A percentile compares a stretch with the other conserved stretches of the same genome.
Conservation (phyloP, 2,888 invertebrate genomes). For the Micoletzkya japonica region DNA sequence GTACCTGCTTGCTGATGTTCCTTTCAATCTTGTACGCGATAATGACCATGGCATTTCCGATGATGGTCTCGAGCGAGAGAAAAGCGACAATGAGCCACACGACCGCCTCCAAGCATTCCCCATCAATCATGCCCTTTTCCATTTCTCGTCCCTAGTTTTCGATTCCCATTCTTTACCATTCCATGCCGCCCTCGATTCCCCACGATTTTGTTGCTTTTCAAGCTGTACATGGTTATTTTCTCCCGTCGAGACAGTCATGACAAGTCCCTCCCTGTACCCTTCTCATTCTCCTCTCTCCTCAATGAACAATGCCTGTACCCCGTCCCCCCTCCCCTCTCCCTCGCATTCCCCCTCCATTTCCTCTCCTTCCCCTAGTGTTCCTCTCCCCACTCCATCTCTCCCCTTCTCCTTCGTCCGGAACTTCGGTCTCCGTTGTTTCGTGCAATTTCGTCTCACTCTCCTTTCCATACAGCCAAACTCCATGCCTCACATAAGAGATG, state of each 20-base stretch:
- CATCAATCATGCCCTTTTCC: not conserved
- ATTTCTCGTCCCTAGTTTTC: not conserved
- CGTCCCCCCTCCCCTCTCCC: not conserved
- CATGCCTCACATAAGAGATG: not conserved
- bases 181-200: not conserved
- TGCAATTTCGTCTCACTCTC: not conserved
- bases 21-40: conserved; percentile 59
- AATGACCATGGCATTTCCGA: conserved; percentile 63
- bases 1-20: conserved; percentile 62
- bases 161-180: not conserved
- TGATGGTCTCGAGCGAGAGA: conserved; percentile 59
- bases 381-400: not conserved
- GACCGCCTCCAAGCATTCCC: conserved; percentile 48
- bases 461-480: not conserved
- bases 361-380: not conserved
- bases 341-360: conserved; percentile 1
- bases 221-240: not conserved
- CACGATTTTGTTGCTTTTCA: not conserved
- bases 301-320: not conserved
- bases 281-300: not conserved
- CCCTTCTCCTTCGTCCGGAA: not conserved
- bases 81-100: conserved; percentile 55
- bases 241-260: not conserved
- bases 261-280: not conserved
- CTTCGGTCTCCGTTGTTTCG: not conserved